These are phyloP conservation scores for Percopsis omiscomaycus DNA, from an alignment of 2,797 vertebrate genomes.

Conservation along the genomic window DNA sequence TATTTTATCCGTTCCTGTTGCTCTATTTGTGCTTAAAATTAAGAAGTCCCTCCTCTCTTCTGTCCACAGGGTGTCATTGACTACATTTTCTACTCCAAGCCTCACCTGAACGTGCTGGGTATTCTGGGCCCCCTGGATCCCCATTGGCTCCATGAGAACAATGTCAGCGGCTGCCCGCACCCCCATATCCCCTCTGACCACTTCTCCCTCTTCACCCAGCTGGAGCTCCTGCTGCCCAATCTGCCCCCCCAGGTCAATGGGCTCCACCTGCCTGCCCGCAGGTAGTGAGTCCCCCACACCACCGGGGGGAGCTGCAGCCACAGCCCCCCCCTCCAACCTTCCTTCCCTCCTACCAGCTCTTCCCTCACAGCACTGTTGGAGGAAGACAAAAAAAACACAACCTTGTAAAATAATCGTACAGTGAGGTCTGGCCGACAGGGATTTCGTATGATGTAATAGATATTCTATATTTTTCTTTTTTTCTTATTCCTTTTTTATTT, in stretches of 20 bases:
- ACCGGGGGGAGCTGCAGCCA: conserved; percentile 59
- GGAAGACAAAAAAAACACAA: conserved; percentile 76
- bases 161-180: conserved; percentile 95
- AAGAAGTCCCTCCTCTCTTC: neutral
- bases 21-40: too few relatives aligned
- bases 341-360: conserved; percentile 70
- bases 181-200: conserved; percentile 98
- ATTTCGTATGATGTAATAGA: conserved; percentile 84
- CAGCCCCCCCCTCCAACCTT: conserved; percentile 52
- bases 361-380: conserved; percentile 63
- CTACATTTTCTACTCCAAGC: conserved; percentile 99
- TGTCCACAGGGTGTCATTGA: conserved; percentile 92
- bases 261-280: conserved; percentile 94
- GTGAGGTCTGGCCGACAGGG: conserved; percentile 91
- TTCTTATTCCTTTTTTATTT: conserved; percentile 52
- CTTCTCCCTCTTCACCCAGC: conserved; percentile 98
- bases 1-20: neutral
- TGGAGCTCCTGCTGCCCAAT: conserved; percentile 96
- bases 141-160: conserved; percentile 97
- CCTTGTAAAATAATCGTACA: conserved; percentile 84
- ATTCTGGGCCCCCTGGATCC: conserved; percentile 95
- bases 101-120: conserved; percentile 95
- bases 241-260: conserved; percentile 91
- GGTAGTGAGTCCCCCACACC: conserved; percentile 87
- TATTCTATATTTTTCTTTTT: conserved; percentile 75